Evolutionary conservation across 1,140 invertebrate genomes (phyloP).

Genomic region (Drosophila hydei): DNA sequence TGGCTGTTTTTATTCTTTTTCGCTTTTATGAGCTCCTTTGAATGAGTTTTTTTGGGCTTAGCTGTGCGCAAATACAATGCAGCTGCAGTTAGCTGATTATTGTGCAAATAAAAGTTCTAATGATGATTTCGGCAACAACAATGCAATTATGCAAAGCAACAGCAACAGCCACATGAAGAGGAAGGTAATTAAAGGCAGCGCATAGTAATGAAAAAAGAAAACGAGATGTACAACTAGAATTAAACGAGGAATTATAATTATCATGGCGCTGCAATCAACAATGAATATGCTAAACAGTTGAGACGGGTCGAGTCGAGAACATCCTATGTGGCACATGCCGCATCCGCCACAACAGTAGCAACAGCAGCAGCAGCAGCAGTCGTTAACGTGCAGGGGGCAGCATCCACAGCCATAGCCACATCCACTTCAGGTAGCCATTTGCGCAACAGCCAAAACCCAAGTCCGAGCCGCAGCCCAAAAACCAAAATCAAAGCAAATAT

Average conservation of each 20-base stretch:
- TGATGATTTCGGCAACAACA: constrained; percentile 72
- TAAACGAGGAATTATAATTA: constrained; percentile 62
- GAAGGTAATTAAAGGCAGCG: constrained; percentile 68
- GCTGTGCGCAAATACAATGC: constrained; percentile 47
- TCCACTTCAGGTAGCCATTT: constrained; percentile 55
- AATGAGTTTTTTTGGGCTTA: constrained; percentile 13
- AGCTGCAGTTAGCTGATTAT: constrained; percentile 59
- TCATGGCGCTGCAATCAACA: constrained; percentile 57
- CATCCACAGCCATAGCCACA: constrained; percentile 7
- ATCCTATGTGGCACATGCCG: constrained; percentile 55
- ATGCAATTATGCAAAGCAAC: constrained; percentile 62
- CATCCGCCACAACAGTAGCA: constrained; percentile 50
- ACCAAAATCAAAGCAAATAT: constrained; percentile 55
- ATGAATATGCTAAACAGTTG: constrained; percentile 67
- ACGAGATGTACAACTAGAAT: constrained; percentile 19
- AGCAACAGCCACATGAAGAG: constrained; percentile 29
- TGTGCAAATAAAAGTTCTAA: constrained; percentile 80
- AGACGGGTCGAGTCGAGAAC: constrained; percentile 48
- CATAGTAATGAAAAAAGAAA: constrained; percentile 16
- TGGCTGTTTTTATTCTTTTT: constrained; percentile 7
- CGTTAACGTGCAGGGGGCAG: constrained; percentile 22
- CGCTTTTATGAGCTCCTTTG: constrained; percentile 12
- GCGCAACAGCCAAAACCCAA: constrained; percentile 28
- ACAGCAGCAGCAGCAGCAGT: constrained; percentile 22
- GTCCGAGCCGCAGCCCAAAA: constrained; percentile 5